Percentiles rank a stretch among this genome's conserved stretches.
phyloP scores from a whole-genome alignment of 2,888 invertebrate species.

The Trypoxylon attenuatum region DNA sequence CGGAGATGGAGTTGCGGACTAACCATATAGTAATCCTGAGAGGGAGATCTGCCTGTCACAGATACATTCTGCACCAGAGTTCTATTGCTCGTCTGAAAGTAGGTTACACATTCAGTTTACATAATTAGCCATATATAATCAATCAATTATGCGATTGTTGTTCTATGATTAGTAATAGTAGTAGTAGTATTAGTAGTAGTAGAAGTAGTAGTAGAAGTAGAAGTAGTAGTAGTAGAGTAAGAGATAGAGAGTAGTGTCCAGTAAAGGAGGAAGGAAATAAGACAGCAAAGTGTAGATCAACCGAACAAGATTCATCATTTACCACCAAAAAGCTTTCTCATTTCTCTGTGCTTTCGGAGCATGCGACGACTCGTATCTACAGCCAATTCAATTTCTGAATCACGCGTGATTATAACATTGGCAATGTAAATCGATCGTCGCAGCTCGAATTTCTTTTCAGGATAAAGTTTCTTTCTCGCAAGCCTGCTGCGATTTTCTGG shows the following conservation, averaged over 20 bases:
- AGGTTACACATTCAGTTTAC: constrained; percentile 74
- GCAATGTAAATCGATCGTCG: too few species aligned
- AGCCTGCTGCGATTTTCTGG: too few species aligned
- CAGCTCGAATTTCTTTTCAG: too few species aligned
- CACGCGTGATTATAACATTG: too few species aligned
- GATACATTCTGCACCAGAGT: constrained; percentile 76
- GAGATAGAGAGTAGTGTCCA: constrained; percentile 24
- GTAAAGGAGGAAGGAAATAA: constrained; percentile 42
- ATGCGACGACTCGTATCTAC: not conserved
- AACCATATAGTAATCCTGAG: constrained; percentile 75
- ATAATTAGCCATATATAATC: constrained; percentile 62
- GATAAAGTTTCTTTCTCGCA: too few species aligned
- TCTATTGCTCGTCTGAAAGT: constrained; percentile 76
- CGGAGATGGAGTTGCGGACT: constrained; percentile 74
- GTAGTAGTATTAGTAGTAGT: not conserved
- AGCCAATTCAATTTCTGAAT: too few species aligned
- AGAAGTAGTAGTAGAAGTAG: not conserved
- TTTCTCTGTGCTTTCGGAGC: not conserved
- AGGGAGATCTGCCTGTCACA: constrained; percentile 75
- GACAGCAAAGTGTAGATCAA: constrained; percentile 46
- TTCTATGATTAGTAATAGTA: constrained; percentile 12
- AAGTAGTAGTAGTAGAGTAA: not conserved
- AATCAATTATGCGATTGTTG: constrained; percentile 30
- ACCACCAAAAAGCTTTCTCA: too few species aligned
- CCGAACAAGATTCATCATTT: too few species aligned